Conservation (phyloP, 2,113 vertebrate genomes). For the Rhinoptilus africanus region DNA sequence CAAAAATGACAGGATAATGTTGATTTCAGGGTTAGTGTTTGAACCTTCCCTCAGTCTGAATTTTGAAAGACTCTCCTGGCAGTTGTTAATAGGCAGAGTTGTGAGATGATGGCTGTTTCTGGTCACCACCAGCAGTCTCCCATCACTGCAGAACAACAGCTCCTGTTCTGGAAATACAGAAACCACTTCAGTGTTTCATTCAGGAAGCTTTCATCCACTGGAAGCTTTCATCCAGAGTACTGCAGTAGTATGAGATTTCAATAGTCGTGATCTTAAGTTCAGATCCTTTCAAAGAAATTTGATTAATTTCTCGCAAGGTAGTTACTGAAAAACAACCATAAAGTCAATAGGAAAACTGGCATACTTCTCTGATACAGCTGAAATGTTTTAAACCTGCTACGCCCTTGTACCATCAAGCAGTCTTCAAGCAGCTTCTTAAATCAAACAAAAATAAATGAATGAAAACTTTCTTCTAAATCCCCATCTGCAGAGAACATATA, state of each 20-base stretch:
- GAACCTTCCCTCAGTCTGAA: neutral
- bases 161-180: neutral
- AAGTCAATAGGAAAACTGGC: neutral
- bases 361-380: neutral
- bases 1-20: neutral
- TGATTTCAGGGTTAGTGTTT: neutral
- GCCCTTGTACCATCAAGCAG: neutral
- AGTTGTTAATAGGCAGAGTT: neutral
- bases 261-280: neutral
- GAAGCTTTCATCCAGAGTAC: neutral
- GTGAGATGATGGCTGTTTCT: neutral
- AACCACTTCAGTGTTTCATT: neutral
- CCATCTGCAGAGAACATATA: neutral
- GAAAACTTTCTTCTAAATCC: neutral
- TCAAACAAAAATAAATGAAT: neutral
- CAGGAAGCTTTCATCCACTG: neutral
- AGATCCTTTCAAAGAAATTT: neutral
- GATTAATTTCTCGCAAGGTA: neutral
- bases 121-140: neutral
- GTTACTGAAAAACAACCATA: neutral
- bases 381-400: neutral
- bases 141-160: neutral
- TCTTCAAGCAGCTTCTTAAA: neutral
- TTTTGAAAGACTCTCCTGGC: neutral
- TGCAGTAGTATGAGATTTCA: neutral